Evolutionary conservation across 92 coral and sea anemone genomes (phyloP).

Genomic region (Micromussa lordhowensis): DNA sequence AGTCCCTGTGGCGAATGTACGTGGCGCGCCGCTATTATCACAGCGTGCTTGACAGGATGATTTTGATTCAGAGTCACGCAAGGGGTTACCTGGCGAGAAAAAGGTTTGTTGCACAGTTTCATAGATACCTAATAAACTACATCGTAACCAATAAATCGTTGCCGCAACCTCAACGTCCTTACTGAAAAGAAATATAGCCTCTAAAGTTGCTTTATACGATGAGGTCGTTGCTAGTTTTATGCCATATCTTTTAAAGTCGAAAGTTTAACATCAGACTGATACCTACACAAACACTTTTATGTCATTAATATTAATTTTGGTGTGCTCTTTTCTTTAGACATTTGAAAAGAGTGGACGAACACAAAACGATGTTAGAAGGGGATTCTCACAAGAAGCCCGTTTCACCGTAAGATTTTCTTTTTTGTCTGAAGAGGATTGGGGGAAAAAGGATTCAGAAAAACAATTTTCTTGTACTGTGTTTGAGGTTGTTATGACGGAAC

Average conservation of each 20-base stretch:
- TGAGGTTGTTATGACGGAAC: too few relatives aligned
- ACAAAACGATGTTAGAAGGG: not conserved
- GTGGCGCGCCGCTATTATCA: slow-evolving; percentile 73
- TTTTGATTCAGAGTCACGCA: slow-evolving; percentile 70
- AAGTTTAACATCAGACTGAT: not conserved
- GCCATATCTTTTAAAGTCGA: too few relatives aligned
- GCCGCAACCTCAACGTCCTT: not conserved
- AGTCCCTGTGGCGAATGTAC: slow-evolving; percentile 88
- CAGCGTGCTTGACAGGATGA: slow-evolving; percentile 54
- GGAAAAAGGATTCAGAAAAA: too few relatives aligned
- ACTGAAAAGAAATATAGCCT: too few relatives aligned
- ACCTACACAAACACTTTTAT: not conserved
- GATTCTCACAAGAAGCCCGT: not conserved
- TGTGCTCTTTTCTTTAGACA: slow-evolving; percentile 3
- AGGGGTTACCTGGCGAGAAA: slow-evolving; percentile 78
- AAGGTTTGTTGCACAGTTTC: slow-evolving; percentile 54
- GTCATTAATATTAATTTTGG: not conserved
- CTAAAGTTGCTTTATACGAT: too few relatives aligned
- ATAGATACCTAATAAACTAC: not conserved
- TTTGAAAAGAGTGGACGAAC: slow-evolving; percentile 8
- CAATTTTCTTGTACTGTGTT: too few relatives aligned
- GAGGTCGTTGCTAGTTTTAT: too few relatives aligned
- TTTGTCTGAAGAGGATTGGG: not conserved
- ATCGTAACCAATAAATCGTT: not conserved
- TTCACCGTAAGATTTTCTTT: slow-evolving; percentile 33